phyloP scores from a whole-genome alignment of 1,140 invertebrate species.

The Ceratina japonica region DNA sequence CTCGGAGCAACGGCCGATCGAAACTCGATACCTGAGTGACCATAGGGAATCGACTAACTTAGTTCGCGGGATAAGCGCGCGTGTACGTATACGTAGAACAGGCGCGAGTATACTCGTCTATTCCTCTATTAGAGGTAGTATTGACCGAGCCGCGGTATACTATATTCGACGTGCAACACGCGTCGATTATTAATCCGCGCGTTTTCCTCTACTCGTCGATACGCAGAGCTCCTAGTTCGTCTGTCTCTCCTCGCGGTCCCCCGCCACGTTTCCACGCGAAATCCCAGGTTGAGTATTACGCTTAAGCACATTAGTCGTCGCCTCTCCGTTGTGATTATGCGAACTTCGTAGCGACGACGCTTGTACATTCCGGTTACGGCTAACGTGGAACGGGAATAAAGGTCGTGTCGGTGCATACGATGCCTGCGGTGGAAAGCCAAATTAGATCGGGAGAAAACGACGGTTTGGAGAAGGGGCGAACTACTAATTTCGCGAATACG shows the following conservation, averaged over 20 bases:
- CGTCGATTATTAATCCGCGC: not conserved
- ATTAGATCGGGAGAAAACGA: constrained; percentile 14
- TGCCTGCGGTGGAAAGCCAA: constrained; percentile 21
- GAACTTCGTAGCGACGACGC: constrained; percentile 44
- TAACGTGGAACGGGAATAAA: constrained; percentile 45
- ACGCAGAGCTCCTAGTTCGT: not conserved
- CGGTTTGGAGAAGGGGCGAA: not conserved
- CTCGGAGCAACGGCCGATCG: constrained; percentile 30
- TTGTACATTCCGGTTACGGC: constrained; percentile 45
- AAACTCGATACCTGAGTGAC: constrained; percentile 54
- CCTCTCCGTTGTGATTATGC: constrained; percentile 55
- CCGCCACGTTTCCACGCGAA: constrained; percentile 9
- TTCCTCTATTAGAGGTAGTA: not conserved
- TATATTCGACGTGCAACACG: not conserved
- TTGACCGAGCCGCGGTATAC: too few relatives aligned
- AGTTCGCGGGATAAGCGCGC: constrained; percentile 36
- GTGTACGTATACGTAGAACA: not conserved
- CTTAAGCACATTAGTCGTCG: constrained; percentile 67
- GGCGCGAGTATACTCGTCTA: not conserved
- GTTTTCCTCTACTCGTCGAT: not conserved
- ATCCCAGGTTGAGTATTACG: constrained; percentile 59
- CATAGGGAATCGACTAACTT: constrained; percentile 61
- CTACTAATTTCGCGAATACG: constrained; percentile 1
- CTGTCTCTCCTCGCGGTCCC: not conserved
- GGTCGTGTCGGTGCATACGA: constrained; percentile 12